Evolutionary conservation across 2,113 vertebrate species (phyloP).

Genomic region (Aix galericulata): DNA sequence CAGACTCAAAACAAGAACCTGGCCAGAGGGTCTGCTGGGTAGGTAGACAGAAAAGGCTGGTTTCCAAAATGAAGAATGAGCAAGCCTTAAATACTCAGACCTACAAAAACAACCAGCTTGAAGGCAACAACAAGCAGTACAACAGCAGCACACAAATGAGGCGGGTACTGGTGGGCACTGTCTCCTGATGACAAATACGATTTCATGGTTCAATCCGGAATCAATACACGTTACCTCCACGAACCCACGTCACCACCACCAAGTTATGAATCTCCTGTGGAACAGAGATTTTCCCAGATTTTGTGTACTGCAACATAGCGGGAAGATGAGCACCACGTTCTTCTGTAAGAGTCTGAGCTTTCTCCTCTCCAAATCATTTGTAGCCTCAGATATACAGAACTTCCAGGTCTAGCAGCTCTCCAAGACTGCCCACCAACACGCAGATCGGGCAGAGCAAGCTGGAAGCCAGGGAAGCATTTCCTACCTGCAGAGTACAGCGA

Average conservation of each 20-base stretch:
- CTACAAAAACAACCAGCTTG: background rate
- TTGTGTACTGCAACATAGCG: background rate
- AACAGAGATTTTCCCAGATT: background rate
- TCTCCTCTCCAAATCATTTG: background rate
- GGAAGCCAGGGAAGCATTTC: background rate
- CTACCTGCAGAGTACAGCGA: background rate
- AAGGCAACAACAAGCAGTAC: background rate
- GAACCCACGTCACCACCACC: background rate
- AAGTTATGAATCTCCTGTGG: background rate
- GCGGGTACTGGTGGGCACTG: no score
- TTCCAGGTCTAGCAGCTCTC: background rate
- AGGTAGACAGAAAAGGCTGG: background rate
- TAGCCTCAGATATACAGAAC: background rate
- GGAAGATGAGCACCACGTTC: background rate
- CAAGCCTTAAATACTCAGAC: background rate
- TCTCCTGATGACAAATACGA: background rate
- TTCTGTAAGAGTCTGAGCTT: background rate
- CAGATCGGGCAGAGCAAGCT: background rate
- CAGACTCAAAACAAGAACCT: background rate
- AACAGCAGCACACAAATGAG: background rate
- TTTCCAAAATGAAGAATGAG: background rate
- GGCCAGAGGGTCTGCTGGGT: background rate
- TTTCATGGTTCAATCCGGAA: background rate
- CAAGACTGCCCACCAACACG: background rate
- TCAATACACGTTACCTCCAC: background rate